Evolutionary conservation across 1,140 invertebrate genomes (phyloP), one percentile per base, ranked within the genome.

Genomic region (Saxidomus purpurata): DNA sequence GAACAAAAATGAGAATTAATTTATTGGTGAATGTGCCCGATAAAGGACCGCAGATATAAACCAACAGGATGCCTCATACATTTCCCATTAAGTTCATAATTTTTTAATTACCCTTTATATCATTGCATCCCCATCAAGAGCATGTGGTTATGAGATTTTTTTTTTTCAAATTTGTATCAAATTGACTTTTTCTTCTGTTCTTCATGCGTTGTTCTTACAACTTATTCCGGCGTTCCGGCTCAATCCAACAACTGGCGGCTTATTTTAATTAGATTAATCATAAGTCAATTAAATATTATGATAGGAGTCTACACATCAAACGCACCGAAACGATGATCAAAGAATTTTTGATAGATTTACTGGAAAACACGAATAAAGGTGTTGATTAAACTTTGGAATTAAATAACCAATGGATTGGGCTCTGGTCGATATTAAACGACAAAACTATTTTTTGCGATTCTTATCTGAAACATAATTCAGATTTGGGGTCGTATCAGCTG

Each of bases 351-450:
- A 85, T 74, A 85, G 82, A 85, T 85, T 85, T 85, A 85, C 82
- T 71, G 28, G 38, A 79, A 74, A 87, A 74, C 34, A 34, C n/a
- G 49, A 47, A 67, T 69, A 55, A n/a, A 69, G 28, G 83, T 79
- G 85, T 87, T 87, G 85, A 87, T 87, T 87, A 87, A 87, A 87
- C 74, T 77, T 77, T 43, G 71, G 85, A 61, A 87, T 87, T 43
- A 79, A 63, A 34, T 55, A 77, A 79, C 79, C 55, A 25, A 25
- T 85, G 8, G 1, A 0, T 8, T 49, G 49, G 36, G 43, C 22
- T 36, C 0, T 40, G 25, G 43, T 79, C 47, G 47, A 79, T 79
- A 79, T 34, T 59, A 79, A 52, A 49, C 47, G 76, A 36, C 9
- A 79, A 8, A 19, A 77, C 11, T n/a, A 22, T 25, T 34, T 79